Evolutionary conservation across 2,888 invertebrate genomes (phyloP), one percentile per base, ranked within the genome.

Genomic region (Nomada hirtipes): DNA sequence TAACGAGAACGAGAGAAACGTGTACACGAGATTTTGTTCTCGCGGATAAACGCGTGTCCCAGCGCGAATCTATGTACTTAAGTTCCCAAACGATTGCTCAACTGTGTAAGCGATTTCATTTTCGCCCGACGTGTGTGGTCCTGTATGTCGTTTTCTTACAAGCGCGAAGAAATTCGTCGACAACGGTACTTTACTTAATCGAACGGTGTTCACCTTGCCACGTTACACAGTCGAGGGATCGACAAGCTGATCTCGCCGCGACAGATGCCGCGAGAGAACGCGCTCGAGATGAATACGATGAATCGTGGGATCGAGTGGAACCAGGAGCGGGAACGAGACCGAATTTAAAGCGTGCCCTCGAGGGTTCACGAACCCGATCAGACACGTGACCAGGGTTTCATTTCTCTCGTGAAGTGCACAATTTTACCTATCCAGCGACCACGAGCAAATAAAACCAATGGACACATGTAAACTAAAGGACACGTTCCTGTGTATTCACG

Each of bases 351-450:
- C 59, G 64, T 53, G 26, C 55, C 11, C 55, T 20, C 70, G 53
- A 60, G 26, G 26, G 52, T 36, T 57, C 36, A 55, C 36, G 59
- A 70, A 53, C 44, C 59, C 44, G 47, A 61, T 4, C 55, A 18
- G 61, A 52, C 72, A 80, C 80, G 80, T 79, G 61, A 67, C 80
- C 61, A 67, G 72, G 72, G 52, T 64, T 53, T 11, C 47, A 20
- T 64, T 47, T 44, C 26, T 47, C 52, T 47, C 26, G 36, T 13
- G 55, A 44, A 53, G 18, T n/a, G 60, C 71, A 79, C 59, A 71
- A 67, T 55, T 79, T 71, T 72, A 44, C 44, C 29, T 23, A 59
- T 64, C 42, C 47, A 23, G 20, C 23, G 29, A 26, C 50, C 23
- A 23, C 36, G 29, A 57, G 29, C 26, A 42, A 55, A 53, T 60